Evolutionary conservation across 2,888 invertebrate species (phyloP).

Genomic region (Xylophagus ater): DNA sequence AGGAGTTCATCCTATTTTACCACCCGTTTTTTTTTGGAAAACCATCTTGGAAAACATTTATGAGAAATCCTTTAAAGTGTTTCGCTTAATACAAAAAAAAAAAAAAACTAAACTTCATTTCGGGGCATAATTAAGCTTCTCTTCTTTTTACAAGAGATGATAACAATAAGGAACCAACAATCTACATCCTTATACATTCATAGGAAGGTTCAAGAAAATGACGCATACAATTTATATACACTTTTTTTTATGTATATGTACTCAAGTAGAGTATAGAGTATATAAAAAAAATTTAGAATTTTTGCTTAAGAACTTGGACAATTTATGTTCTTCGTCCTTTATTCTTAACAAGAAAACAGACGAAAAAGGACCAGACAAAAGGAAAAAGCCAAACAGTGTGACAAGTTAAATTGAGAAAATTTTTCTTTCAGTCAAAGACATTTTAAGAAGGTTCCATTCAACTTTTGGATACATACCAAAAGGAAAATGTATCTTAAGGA

Average conservation of each 20-base stretch:
- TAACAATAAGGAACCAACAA: slow-evolving; percentile 7
- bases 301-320: slow-evolving; percentile 3
- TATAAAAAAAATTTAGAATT: too few relatives aligned
- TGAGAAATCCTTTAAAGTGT: slow-evolving; percentile 10
- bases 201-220: too few relatives aligned
- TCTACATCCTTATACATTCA: slow-evolving; percentile 4
- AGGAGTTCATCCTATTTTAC: too few relatives aligned
- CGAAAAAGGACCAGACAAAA: too few relatives aligned
- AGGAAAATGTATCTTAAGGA: too few relatives aligned
- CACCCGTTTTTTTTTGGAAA: too few relatives aligned
- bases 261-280: too few relatives aligned
- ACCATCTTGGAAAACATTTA: slow-evolving; percentile 8
- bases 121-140: slow-evolving; percentile 11
- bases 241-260: too few relatives aligned
- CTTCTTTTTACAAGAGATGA: slow-evolving; percentile 7
- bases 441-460: slow-evolving; percentile 10
- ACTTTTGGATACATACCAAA: slow-evolving; percentile 9
- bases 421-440: slow-evolving; percentile 13
- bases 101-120: too few relatives aligned
- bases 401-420: slow-evolving; percentile 12
- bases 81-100: slow-evolving; percentile 9
- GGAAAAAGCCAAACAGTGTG: slow-evolving; percentile 11
- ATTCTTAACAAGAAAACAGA: too few relatives aligned
- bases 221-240: too few relatives aligned
- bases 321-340: slow-evolving; percentile 7